phyloP scores from a whole-genome alignment of 2,888 invertebrate species.

The Bellardia bayeri region DNA sequence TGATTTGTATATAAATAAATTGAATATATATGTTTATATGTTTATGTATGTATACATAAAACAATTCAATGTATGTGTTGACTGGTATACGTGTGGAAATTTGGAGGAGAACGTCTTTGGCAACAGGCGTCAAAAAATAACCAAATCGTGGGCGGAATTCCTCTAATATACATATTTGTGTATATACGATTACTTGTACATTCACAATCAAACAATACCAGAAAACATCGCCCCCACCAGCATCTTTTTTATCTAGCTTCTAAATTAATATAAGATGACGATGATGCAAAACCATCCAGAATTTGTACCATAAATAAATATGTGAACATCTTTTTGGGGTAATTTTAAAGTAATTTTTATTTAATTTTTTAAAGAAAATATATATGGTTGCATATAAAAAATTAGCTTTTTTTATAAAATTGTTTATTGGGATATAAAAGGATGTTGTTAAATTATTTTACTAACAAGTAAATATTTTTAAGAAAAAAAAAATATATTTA shows the following conservation, averaged over 20 bases:
- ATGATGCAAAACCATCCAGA: constrained; percentile 42
- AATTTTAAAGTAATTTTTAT: constrained; percentile 48
- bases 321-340: constrained; percentile 6
- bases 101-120: constrained; percentile 60
- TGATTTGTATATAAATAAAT: not conserved
- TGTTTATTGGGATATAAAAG: constrained; percentile 36
- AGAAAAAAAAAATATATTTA: constrained; percentile 34
- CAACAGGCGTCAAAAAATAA: constrained; percentile 52
- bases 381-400: constrained; percentile 24
- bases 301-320: constrained; percentile 32
- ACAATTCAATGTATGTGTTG: not conserved
- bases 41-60: not conserved
- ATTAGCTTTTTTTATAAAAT: constrained; percentile 30
- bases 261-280: constrained; percentile 18
- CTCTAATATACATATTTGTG: constrained; percentile 5
- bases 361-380: constrained; percentile 8
- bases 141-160: constrained; percentile 56
- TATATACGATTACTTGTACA: not conserved
- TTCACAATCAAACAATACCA: constrained; percentile 1
- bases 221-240: constrained; percentile 1
- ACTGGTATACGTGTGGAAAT: constrained; percentile 18
- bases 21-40: not conserved
- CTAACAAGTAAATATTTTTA: not conserved
- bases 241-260: constrained; percentile 12
- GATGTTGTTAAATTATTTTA: constrained; percentile 22